Evolutionary conservation across 2,797 vertebrate species (phyloP).

Genomic region (Spinus pinus): DNA sequence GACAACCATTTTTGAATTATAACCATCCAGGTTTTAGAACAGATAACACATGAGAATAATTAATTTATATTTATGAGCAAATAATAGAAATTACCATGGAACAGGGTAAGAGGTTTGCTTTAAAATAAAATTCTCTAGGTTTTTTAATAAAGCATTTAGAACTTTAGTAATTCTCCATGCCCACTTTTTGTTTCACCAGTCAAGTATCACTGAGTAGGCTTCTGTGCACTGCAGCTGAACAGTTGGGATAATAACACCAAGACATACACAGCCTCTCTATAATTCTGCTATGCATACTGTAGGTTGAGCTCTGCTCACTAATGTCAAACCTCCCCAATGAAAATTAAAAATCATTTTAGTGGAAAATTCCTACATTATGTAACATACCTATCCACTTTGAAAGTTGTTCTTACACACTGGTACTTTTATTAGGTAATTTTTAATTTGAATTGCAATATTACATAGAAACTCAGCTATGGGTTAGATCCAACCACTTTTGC

Average conservation of each 20-base stretch:
- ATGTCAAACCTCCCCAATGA: background rate
- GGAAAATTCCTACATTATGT: background rate
- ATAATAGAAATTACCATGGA: background rate
- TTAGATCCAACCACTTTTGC: background rate
- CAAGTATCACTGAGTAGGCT: background rate
- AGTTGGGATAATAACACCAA: background rate
- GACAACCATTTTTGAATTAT: background rate
- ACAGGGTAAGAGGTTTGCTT: background rate
- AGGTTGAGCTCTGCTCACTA: background rate
- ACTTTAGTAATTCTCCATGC: background rate
- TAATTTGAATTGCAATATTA: background rate
- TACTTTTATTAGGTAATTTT: background rate
- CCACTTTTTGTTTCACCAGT: background rate
- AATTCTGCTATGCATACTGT: background rate
- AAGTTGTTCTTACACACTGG: background rate
- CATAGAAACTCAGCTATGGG: background rate
- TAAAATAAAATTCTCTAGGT: background rate
- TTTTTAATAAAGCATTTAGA: background rate
- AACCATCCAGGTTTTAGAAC: background rate
- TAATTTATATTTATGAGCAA: background rate
- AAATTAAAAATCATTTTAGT: background rate
- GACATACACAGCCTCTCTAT: background rate
- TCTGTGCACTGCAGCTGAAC: background rate
- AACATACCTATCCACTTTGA: background rate
- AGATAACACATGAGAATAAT: background rate